Evolutionary conservation across 2,797 vertebrate genomes (phyloP), one percentile per base, ranked within the genome.

Genomic region (Amblyopsis hoosieri): DNA sequence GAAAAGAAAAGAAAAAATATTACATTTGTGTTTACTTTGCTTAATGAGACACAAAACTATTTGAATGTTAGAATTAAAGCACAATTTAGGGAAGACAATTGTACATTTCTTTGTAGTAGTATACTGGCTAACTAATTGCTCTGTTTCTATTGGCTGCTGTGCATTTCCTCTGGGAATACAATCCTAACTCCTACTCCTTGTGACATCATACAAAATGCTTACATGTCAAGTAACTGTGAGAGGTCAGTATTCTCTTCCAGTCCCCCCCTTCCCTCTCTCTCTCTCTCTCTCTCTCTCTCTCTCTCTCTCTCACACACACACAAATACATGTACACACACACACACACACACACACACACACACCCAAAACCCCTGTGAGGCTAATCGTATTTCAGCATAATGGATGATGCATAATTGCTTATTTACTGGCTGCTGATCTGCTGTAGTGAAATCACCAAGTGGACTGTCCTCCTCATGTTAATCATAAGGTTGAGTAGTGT

Each of bases 361-460:
- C 14, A 42, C 66, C 48, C 23, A 46, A 31, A n/a, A 64, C 49
- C 45, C 45, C 58, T 64, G 64, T 72, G 62, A 47, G 62, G 66
- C 76, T 88, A 89, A 85, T 87, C 71, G 54, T 77, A 78, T 80
- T 83, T 70, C 69, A 73, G 53, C 72, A 62, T 57, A 62, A 57
- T 62, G 74, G 74, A 79, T 78, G 69, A 83, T 77, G 68, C 60
- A 71, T 87, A 85, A 90, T 88, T 79, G 83, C 74, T 84, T 81
- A 84, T 90, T 87, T 87, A 67, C 77, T 19, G 37, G 68, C 66
- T 80, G 68, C 69, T 79, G 83, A 86, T 79, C 69, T 69, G 71
- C 63, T 65, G 29, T 66, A 67, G 69, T 69, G 60, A 73, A 66
- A 78, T 72, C 60, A 61, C 63, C 68, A 78, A 70, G 56, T 58